These are phyloP conservation scores for Coptotermes formosanus DNA, from an alignment of 1,140 invertebrate genomes.

Conservation along the genomic window DNA sequence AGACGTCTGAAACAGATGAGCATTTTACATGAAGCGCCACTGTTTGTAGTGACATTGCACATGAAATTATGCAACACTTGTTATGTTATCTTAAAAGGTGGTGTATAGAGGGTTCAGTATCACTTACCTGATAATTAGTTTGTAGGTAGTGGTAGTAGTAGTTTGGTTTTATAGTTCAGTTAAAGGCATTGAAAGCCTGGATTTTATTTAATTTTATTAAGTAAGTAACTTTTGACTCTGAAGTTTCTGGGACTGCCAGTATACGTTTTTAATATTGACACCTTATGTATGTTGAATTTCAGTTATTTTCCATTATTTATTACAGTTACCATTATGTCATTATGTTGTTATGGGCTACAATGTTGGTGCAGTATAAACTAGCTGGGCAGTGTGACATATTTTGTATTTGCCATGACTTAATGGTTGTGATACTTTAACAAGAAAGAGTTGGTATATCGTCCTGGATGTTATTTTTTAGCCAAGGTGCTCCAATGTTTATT, in stretches of 20 bases:
- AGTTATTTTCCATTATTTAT: slow-evolving; percentile 23
- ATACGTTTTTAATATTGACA: slow-evolving; percentile 9
- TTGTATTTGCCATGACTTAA: slow-evolving; percentile 23
- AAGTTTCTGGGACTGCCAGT: slow-evolving; percentile 14
- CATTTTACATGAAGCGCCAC: background rate
- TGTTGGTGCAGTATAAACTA: slow-evolving; percentile 11
- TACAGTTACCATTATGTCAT: slow-evolving; percentile 26
- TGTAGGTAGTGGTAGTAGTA: background rate
- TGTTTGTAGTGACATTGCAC: slow-evolving; percentile 1
- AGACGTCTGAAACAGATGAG: background rate
- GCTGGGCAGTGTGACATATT: slow-evolving; percentile 13
- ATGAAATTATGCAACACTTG: background rate
- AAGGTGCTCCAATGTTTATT: slow-evolving; percentile 6
- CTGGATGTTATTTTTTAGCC: slow-evolving; percentile 5
- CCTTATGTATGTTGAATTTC: background rate
- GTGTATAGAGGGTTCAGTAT: background rate
- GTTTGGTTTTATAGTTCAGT: background rate
- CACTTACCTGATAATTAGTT: background rate
- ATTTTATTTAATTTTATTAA: slow-evolving; percentile 4
- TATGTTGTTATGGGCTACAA: background rate
- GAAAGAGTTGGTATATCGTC: slow-evolving; percentile 14
- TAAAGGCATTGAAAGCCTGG: background rate
- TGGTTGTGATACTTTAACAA: slow-evolving; percentile 26
- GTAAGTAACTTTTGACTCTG: background rate
- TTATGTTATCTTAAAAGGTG: background rate